Evolutionary conservation across 2,797 vertebrate genomes (phyloP), one percentile per base, ranked within the genome.

Genomic region (Notamacropus eugenii): DNA sequence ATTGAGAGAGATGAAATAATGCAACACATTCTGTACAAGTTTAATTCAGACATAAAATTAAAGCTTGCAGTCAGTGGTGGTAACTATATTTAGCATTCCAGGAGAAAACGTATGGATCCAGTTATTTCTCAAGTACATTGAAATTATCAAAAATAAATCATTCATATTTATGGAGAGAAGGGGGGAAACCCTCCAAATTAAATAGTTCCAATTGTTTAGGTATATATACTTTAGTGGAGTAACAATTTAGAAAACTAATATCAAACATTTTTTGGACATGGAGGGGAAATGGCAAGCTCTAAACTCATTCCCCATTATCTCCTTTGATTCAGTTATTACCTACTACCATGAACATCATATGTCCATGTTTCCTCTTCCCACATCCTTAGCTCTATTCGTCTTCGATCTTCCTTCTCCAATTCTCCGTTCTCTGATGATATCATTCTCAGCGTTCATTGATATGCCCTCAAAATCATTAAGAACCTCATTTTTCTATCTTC

Each of bases 21-120:
- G 91, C 91, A 62, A 29, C 0, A 87, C 55, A 1, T 34, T 96
- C 1, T 93, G 28, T n/a, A 92, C 54, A 52, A 90, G 34, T 90
- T 97, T 95, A 97, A 97, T 95, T 97, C 95, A 96, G 96, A 40
- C 74, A 96, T 96, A 95, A 98, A 98, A 97, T 98, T 96, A 94
- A 55, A 97, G 92, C 94, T 98, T 98, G 29, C 54, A 67, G 95
- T 96, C 57, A 87, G 28, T 94, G 96, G 97, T 97, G 97, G 91
- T 62, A 13, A 14, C 19, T 96, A 27, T 94, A 95, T 96, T 97
- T 93, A 97, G 57, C 14, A 90, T 92, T 95, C 11, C 90, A 40
- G 40, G 8, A 97, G 93, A 93, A 97, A 95, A 10, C 50, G 55
- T 0, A 0, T 40, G 67, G n/a, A 40, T 19, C 6, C 19, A 40